Evolutionary conservation across 2,797 vertebrate genomes (phyloP).

Genomic region (Anabas testudineus): DNA sequence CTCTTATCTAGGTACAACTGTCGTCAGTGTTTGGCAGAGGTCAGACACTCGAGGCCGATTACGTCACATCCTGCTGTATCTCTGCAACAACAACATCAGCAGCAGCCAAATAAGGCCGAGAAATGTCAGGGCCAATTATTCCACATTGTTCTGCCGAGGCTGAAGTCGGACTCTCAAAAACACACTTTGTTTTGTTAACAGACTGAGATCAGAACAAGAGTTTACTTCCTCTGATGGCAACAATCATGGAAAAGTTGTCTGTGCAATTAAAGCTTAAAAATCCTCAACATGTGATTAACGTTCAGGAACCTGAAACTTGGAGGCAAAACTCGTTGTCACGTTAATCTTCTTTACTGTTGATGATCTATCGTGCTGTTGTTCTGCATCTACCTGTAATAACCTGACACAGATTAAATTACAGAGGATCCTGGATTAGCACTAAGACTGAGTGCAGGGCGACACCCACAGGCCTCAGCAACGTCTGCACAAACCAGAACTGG

Average conservation of each 20-base stretch:
- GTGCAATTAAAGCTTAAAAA: no score
- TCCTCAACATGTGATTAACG: no score
- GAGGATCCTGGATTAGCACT: no score
- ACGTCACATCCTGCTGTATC: conserved; percentile 60
- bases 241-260: neutral
- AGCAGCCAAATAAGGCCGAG: conserved; percentile 44
- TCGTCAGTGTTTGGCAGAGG: conserved; percentile 11
- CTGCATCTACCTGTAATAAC: no score
- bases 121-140: conserved; percentile 42
- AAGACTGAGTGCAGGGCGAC: no score
- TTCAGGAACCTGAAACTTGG: no score
- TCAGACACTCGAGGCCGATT: conserved; percentile 33
- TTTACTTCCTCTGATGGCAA: conserved; percentile 39
- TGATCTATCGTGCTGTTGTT: no score
- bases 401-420: no score
- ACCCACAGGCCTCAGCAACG: no score
- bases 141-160: conserved; percentile 46
- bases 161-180: conserved; percentile 24
- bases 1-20: neutral
- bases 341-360: no score
- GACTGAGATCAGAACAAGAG: conserved; percentile 25
- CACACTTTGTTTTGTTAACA: conserved; percentile 38
- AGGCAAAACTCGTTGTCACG: no score
- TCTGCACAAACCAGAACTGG: no score
- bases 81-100: conserved; percentile 37